phyloP scores from a whole-genome alignment of 2,113 vertebrate species.

The Chaetura pelagica region DNA sequence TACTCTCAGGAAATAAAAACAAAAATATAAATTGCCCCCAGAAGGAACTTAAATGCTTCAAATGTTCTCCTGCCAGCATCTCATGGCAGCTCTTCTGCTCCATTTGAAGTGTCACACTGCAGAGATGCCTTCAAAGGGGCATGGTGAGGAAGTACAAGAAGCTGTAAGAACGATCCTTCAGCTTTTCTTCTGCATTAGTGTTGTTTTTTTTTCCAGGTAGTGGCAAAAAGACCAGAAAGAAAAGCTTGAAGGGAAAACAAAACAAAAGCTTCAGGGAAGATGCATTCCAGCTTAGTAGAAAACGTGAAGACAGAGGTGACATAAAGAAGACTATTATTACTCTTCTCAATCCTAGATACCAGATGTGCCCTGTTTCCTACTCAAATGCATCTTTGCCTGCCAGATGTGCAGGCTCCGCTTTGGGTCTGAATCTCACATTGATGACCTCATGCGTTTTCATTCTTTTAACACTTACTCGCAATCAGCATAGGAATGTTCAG shows the following conservation, averaged over 20 bases:
- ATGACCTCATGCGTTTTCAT: neutral
- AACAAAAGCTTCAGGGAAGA: neutral
- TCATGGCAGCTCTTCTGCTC: neutral
- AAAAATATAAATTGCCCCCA: neutral
- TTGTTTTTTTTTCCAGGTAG: conserved; percentile 27
- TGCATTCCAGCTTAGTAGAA: neutral
- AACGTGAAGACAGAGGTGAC: neutral
- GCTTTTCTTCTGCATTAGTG: no score
- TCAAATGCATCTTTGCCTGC: neutral
- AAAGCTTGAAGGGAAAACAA: neutral
- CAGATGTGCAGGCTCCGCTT: neutral
- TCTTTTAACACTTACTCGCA: neutral
- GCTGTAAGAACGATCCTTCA: neutral
- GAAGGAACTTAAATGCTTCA: neutral
- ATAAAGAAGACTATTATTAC: neutral
- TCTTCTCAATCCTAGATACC: neutral
- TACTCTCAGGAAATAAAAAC: neutral
- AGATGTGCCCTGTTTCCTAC: neutral
- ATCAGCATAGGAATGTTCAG: neutral
- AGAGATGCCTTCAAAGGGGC: conserved; percentile 23
- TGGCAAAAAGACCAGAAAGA: conserved; percentile 1
- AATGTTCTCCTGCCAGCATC: neutral
- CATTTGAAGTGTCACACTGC: neutral
- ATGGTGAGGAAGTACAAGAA: neutral
- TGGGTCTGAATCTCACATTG: neutral